phyloP scores from a whole-genome alignment of 2,797 vertebrate genomes.

The Malurus leucopterus region DNA sequence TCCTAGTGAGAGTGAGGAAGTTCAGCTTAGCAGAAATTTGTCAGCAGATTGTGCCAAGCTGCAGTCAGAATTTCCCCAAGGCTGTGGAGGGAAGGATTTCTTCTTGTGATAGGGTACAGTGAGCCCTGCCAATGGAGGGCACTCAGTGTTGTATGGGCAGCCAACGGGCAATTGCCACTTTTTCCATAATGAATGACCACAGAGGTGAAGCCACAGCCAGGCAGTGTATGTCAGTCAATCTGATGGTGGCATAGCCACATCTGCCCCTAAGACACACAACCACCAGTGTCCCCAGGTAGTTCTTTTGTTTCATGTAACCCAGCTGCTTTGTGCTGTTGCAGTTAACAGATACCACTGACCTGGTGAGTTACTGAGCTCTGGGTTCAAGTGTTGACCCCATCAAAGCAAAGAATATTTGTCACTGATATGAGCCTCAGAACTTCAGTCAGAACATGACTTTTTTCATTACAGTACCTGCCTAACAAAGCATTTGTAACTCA shows the following conservation, averaged over 20 bases:
- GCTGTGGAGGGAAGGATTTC: background rate
- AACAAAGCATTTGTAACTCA: background rate
- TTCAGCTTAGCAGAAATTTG: background rate
- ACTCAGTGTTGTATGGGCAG: background rate
- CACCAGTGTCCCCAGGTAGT: background rate
- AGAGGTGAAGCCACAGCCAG: background rate
- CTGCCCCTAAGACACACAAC: background rate
- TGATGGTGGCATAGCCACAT: rapidly evolving
- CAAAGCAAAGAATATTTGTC: background rate
- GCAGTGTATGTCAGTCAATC: background rate
- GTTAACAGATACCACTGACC: background rate
- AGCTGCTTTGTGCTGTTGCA: background rate
- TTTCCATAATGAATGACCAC: background rate
- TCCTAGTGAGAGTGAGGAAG: no score
- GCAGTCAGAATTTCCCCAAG: background rate
- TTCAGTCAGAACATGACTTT: background rate
- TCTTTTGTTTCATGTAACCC: background rate
- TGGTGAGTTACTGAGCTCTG: background rate
- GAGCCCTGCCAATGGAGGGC: background rate
- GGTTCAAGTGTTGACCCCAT: background rate
- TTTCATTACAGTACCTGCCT: background rate
- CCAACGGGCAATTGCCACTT: background rate
- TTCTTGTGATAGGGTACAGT: background rate
- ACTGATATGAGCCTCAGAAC: background rate
- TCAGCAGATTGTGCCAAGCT: background rate